Evolutionary conservation across 2,888 invertebrate genomes (phyloP), one percentile per base, ranked within the genome.

Genomic region (Thymelicus lineola): DNA sequence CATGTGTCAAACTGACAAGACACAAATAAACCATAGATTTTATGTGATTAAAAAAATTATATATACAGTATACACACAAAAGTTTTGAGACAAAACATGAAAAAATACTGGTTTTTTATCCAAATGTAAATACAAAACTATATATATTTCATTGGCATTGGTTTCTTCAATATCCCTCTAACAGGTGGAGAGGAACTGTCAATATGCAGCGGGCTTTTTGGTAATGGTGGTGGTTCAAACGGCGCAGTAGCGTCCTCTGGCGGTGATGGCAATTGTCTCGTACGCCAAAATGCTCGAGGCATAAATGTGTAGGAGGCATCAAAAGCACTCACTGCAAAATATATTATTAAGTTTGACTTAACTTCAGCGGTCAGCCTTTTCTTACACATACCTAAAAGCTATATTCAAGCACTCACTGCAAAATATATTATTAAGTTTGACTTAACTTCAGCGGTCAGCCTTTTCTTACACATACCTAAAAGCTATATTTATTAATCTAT

Each of bases 71-170:
- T n/a, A n/a, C n/a, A n/a, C n/a, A 38, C 38, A 38, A 38, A 38
- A 38, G 6, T 38, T 9, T 38, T 1, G 7, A 38, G 7, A 38
- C 1, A 38, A 7, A 38, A 9, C 9, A 10, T 42, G 42, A 9
- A 10, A n/a, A 0, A 1, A 12, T 10, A 42, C 12, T 0, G 9
- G 9, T 14, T 55, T 14, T 36, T 5, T 36, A 45, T n/a, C 42
- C 4, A 46, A 35, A 46, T 46, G 62, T 28, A 48, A 48, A 63
- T 62, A 57, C 4, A 20, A 61, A 15, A 70, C 71, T 79, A 90
- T 78, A 93, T 87, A 80, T 89, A 93, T 82, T 90, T 93, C 78
- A 93, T 86, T 6, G 93, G 93, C 93, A 93, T 93, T 0, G 93
- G 91, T 81, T 91, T 93, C 74, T 93, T 93, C 42, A 93, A 76